A percentile compares a stretch with the other conserved stretches of the same genome.
These are phyloP conservation scores for Phrynosoma platyrhinos DNA, from an alignment of 2,113 vertebrate species.

Conservation along the genomic window DNA sequence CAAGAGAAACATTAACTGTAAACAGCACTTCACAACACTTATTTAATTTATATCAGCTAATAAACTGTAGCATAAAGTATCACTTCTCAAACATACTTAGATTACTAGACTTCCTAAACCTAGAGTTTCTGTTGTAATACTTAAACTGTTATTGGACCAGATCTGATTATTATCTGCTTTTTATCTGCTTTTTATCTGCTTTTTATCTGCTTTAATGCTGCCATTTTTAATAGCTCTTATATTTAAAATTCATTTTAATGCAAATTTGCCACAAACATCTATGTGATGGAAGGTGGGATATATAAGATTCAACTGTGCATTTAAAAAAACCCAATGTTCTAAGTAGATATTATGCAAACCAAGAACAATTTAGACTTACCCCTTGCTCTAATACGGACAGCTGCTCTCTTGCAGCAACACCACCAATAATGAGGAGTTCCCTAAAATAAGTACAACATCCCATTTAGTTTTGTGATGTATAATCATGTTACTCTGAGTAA, in stretches of 20 bases:
- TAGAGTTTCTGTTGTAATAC: background rate
- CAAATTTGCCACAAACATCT: no score
- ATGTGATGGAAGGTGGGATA: background rate
- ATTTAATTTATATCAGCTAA: background rate
- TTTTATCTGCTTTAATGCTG: background rate
- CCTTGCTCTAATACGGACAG: slow-evolving; percentile 91
- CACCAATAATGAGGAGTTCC: slow-evolving; percentile 95
- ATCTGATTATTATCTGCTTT: background rate
- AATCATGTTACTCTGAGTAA: background rate
- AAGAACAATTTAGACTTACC: slow-evolving; percentile 76
- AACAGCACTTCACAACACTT: background rate
- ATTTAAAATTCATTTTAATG: background rate
- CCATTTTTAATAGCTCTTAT: no score
- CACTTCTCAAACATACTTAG: background rate
- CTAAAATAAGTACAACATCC: slow-evolving; percentile 70
- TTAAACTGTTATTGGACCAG: background rate
- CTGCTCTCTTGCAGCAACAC: slow-evolving; percentile 95
- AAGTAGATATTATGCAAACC: background rate
- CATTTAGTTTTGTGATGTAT: background rate
- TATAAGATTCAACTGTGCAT: background rate
- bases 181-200: no score
- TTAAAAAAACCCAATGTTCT: background rate
- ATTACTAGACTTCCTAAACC: background rate
- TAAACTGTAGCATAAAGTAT: no score
- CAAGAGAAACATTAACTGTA: background rate